Evolutionary conservation across 2,888 invertebrate genomes (phyloP), one percentile per base, ranked within the genome.

Genomic region (Anodontia alba): DNA sequence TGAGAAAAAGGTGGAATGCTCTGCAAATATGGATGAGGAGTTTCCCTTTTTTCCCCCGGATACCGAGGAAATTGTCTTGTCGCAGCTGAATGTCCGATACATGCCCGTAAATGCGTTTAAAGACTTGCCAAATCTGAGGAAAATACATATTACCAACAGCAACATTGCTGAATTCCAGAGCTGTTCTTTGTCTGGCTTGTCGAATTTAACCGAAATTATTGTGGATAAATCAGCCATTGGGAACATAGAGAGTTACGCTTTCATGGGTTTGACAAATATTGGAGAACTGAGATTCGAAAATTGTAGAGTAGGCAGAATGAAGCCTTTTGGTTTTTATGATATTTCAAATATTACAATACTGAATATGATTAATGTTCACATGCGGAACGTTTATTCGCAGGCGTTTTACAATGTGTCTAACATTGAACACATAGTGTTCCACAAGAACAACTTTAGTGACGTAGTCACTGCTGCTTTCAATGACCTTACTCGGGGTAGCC

Each of bases 181-280:
- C 12, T 83, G 81, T 67, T 79, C 83, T 15, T 79, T 86, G 42
- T 57, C 43, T 20, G 77, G 69, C 20, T 26, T 83, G 31, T 42
- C 54, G 0, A 72, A 77, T 23, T 31, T 86, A 15, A 67, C 77
- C 29, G 26, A 70, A 43, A 33, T 86, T 0, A 31, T 70, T 12
- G 57, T 86, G 38, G 74, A 83, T 15, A 83, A 83, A 67, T 75
- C 81, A 20, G 78, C 78, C 0, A 76, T 86, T 33, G 81, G 76
- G 1, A 83, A 75, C 42, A 73, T 86, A 33, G 81, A 80, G 68
- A 81, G 83, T 29, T 86, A 81, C 51, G 83, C 86, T 0, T 86
- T 86, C 68, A 73, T 70, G n/a, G 57, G 68, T n/a, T 68, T 86
- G 17, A 57, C 38, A 26, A 68, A 75, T 33, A 20, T 86, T 20